phyloP scores from a whole-genome alignment of 2,113 vertebrate species.

The Elanus axillaris region DNA sequence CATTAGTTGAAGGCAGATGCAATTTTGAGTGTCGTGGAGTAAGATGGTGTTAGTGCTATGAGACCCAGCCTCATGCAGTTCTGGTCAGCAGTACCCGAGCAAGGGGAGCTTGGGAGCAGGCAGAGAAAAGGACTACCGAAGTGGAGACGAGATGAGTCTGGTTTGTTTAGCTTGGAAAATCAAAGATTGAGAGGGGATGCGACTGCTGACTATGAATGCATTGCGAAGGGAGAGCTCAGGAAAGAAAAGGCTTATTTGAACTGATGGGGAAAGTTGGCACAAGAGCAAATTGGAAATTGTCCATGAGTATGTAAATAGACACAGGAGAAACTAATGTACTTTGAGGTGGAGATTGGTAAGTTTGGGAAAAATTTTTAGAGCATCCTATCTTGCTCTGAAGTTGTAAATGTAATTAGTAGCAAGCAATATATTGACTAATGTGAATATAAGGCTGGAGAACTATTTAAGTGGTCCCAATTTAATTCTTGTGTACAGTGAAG shows the following conservation, averaged over 20 bases:
- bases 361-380: neutral
- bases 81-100: neutral
- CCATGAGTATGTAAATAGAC: rapidly evolving
- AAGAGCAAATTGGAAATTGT: neutral
- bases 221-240: neutral
- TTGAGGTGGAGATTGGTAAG: neutral
- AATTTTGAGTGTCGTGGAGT: neutral
- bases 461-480: rapidly evolving
- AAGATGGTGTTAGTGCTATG: neutral
- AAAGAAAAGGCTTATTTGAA: neutral
- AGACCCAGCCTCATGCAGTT: neutral
- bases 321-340: neutral
- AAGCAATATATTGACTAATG: neutral
- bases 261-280: neutral
- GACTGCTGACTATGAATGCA: neutral
- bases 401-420: neutral
- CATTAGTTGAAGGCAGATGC: neutral
- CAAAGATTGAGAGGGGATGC: neutral
- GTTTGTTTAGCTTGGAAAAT: neutral
- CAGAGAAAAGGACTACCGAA: neutral
- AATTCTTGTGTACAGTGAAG: neutral
- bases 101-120: neutral
- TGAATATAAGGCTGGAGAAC: neutral
- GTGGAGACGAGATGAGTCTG: neutral
- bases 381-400: neutral